Evolutionary conservation across 2,888 invertebrate genomes (phyloP), one percentile per base, ranked within the genome.

Genomic region (Drosophila ochracea): DNA sequence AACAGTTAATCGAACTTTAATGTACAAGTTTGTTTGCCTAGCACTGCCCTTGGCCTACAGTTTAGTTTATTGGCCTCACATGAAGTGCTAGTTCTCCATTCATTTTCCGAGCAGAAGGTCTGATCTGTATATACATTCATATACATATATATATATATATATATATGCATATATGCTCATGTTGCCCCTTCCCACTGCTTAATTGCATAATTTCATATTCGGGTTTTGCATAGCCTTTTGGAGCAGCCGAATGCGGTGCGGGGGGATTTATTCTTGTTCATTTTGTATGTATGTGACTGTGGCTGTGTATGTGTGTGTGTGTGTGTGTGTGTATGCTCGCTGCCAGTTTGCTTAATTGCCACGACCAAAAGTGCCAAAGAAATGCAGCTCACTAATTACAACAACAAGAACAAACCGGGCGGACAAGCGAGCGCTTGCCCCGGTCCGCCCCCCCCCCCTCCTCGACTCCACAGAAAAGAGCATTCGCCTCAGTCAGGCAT

Each of bases 341-440:
- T 80, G 69, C 53, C 65, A 69, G 88, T 78, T 81, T 69, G 83
- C 83, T 85, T 84, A 84, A 84, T 84, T 84, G 84, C 84, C 88
- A 88, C 77, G 85, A 83, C 83, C 85, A 85, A 84, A 88, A 85
- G 89, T 88, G 84, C 68, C 89, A 85, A 85, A 88, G 84, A 85
- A 85, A 85, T 85, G 89, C 86, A 88, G 89, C 83, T 75, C 82
- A 78, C 84, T 85, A 85, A 85, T 85, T 85, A 85, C 84, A 84
- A 88, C 88, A 84, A 84, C 87, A 75, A 72, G 66, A 76, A 79
- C 78, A 79, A 78, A 68, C 76, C 64, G 68, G 69, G 73, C 66
- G 65, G 68, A 66, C 79, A 68, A 79, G 73, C 73, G 41, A 66
- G 66, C 52, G 37, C 49, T 54, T n/a, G 43, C 43, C n/a, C 21